Percentiles rank a stretch among this genome's conserved stretches.
Evolutionary conservation across 1,140 invertebrate species (phyloP).

Genomic region (Chrysopa pallens): DNA sequence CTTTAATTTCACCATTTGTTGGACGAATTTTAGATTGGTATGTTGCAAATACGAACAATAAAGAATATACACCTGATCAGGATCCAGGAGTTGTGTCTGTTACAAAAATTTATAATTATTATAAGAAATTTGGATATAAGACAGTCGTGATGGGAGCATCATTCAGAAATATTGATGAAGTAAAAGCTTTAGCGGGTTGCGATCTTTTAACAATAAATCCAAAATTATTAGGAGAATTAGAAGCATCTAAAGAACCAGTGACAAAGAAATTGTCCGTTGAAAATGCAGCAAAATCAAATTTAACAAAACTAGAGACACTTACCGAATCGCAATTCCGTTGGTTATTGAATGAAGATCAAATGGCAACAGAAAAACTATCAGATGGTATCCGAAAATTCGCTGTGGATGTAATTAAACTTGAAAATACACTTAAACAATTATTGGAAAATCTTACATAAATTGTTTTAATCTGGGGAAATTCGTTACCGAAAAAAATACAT

Average conservation of each 20-base stretch:
- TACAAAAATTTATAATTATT: constrained; percentile 95
- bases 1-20: constrained; percentile 89
- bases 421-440: constrained; percentile 43
- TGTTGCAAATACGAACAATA: constrained; percentile 72
- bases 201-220: constrained; percentile 96
- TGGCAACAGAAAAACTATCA: constrained; percentile 93
- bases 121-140: constrained; percentile 94
- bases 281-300: constrained; percentile 38
- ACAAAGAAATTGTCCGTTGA: constrained; percentile 21
- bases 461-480: background rate
- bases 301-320: constrained; percentile 53
- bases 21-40: constrained; percentile 92
- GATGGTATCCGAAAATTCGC: constrained; percentile 97
- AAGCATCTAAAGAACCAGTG: constrained; percentile 42
- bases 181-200: constrained; percentile 87
- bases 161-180: constrained; percentile 88
- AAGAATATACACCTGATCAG: constrained; percentile 61
- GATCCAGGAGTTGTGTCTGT: constrained; percentile 94
- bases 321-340: constrained; percentile 78
- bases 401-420: constrained; percentile 77
- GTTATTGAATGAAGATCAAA: constrained; percentile 93
- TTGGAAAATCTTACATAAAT: constrained; percentile 11
- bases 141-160: constrained; percentile 99
- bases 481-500: too few relatives aligned
- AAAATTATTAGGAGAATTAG: constrained; percentile 63